These are phyloP conservation scores for Plecotus auritus DNA, from an alignment of 2,113 vertebrate species.

Conservation along the genomic window DNA sequence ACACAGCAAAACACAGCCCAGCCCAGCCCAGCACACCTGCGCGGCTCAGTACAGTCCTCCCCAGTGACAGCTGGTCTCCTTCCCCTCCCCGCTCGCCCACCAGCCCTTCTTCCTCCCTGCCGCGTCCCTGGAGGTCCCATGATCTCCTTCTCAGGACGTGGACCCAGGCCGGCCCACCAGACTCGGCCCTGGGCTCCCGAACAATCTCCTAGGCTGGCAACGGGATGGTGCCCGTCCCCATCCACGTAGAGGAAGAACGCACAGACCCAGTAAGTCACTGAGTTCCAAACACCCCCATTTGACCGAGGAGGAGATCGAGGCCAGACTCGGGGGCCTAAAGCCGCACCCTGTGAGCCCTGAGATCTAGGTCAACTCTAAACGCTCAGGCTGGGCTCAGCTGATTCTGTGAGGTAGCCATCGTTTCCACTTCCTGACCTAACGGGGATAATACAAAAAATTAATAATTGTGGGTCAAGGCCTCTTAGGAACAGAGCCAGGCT, in stretches of 20 bases:
- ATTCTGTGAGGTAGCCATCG: neutral
- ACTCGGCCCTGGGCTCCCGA: neutral
- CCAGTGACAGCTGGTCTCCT: rapidly evolving
- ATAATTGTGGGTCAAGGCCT: neutral
- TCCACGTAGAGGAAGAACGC: neutral
- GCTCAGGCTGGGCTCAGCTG: neutral
- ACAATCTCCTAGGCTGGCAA: neutral
- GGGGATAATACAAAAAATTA: too few species aligned
- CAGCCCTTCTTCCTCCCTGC: neutral
- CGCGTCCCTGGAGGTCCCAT: rapidly evolving
- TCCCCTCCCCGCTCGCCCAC: rapidly evolving
- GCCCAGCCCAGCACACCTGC: too few species aligned
- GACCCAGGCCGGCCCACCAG: neutral
- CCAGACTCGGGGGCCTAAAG: neutral
- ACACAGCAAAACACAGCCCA: rapidly evolving
- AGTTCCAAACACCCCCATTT: neutral
- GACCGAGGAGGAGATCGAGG: neutral
- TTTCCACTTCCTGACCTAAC: neutral
- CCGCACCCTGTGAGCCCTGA: neutral
- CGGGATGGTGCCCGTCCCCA: neutral
- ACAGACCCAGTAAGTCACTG: neutral
- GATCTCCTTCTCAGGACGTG: neutral
- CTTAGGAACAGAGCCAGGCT: neutral
- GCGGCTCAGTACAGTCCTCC: too few species aligned
- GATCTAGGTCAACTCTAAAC: neutral